Conservation (phyloP, 2,888 invertebrate species). For the Drosophila macrospina region DNA sequence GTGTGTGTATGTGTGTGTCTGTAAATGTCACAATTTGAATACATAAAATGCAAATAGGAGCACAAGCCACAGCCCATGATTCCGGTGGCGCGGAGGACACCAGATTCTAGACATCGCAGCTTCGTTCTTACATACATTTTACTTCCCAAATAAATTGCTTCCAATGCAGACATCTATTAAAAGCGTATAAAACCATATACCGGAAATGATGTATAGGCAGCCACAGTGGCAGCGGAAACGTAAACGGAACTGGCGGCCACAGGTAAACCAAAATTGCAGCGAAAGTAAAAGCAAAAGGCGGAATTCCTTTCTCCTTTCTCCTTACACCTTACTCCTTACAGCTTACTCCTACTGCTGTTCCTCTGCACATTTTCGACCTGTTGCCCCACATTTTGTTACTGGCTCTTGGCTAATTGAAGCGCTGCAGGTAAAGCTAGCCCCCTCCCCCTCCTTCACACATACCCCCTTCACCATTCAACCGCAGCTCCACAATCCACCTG, state of each 20-base stretch:
- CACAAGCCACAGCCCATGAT: conserved; percentile 34
- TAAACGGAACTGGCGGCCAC: conserved; percentile 19
- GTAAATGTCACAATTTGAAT: conserved; percentile 80
- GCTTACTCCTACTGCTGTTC: neutral
- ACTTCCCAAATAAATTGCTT: conserved; percentile 71
- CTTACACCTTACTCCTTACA: neutral
- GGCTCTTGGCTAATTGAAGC: conserved; percentile 65
- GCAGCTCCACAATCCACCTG: no score
- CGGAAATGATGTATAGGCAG: conserved; percentile 75
- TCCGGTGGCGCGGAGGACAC: conserved; percentile 21
- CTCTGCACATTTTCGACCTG: conserved; percentile 60
- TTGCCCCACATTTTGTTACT: conserved; percentile 63
- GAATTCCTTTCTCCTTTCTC: conserved; percentile 4
- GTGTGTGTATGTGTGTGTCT: conserved; percentile 35
- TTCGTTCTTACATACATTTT: conserved; percentile 34
- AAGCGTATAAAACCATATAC: conserved; percentile 74
- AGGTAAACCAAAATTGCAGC: conserved; percentile 44
- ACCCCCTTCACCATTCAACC: no score
- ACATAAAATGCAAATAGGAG: conserved; percentile 76
- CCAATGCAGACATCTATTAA: conserved; percentile 78
- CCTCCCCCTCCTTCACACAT: no score
- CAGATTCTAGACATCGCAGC: conserved; percentile 34
- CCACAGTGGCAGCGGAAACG: conserved; percentile 7
- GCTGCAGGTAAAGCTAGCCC: conserved; percentile 54
- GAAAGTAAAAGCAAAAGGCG: conserved; percentile 56